Base-by-base conservation (phyloP, 1,140 invertebrate species). In the Panagrolaimus sp. region DNA sequence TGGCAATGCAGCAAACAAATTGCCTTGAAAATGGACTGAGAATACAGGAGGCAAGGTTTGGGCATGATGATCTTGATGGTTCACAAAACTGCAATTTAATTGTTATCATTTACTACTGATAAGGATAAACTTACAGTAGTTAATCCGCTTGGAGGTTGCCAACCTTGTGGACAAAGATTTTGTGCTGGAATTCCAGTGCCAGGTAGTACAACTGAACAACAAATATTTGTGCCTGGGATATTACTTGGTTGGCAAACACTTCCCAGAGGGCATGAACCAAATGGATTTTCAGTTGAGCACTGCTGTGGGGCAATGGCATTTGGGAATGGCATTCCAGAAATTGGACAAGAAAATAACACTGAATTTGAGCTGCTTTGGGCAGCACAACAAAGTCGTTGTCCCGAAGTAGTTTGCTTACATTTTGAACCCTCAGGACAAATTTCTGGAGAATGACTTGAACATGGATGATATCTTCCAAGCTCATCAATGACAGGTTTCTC, bases 161-260 rank as follows among this genome's bases (percentile, higher is more conserved):
- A 75, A 14, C 74, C 74, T 48, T 63, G 26, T 7, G 73, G 73
- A 44, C 73, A 75, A 32, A 75, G 38, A 24, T 73, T 75, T 32
- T 15, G 32, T 38, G 3, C 44, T 46, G 28, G 21, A 21, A 32
- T 10, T 21, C 47, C 62, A 15, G 26, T 28, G 10, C 32, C 63
- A 38, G 32, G 32, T 38, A 38, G 7, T 4, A 38, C 32, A 26
- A 64, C 48, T 15, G 17, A 65, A 46, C 76, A 78, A 47, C 76
- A 78, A 32, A 78, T 78, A 43, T 26, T 70, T 10, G 67, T 63
- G 17, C 78, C 78, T 5, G 78, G 72, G 63, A 78, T 67, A 45
- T 76, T 78, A 63, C 74, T 76, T 6, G 44, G 38, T 43, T 69
- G 68, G 24, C 69, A 71, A 10, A 71, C 46, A 45, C 46, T 67